phyloP scores from a whole-genome alignment of 2,797 vertebrate genomes.

The Eupleurogrammus muticus region DNA sequence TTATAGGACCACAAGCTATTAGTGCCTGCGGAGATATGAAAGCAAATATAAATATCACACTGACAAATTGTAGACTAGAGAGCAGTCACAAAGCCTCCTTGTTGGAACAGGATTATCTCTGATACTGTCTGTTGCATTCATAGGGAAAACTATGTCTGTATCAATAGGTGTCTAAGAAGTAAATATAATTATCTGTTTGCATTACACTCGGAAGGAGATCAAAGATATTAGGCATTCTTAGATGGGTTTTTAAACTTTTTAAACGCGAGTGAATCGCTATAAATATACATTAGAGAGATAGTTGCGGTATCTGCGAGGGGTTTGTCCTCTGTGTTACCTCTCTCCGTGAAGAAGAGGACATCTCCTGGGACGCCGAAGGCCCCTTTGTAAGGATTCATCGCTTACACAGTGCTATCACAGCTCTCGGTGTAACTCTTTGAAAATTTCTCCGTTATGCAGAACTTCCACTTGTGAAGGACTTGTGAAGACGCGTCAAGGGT shows the following conservation, averaged over 20 bases:
- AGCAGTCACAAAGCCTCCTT: constrained; percentile 63
- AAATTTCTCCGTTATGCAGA: constrained; percentile 71
- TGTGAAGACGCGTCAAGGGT: constrained; percentile 75
- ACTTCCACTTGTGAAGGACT: constrained; percentile 70
- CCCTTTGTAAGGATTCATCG: constrained; percentile 81
- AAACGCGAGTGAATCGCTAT: constrained; percentile 72
- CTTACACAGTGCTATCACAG: constrained; percentile 81
- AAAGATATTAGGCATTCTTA: constrained; percentile 69
- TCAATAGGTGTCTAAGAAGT: constrained; percentile 71
- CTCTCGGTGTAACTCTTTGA: constrained; percentile 78
- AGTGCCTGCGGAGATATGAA: constrained; percentile 60
- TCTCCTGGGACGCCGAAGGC: constrained; percentile 77
- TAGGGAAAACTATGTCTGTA: constrained; percentile 65
- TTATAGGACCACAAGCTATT: constrained; percentile 49
- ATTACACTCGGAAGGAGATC: constrained; percentile 70
- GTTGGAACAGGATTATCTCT: constrained; percentile 74
- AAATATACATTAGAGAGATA: constrained; percentile 77
- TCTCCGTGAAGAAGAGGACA: constrained; percentile 71
- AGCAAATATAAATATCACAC: constrained; percentile 71
- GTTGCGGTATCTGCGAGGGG: constrained; percentile 50
- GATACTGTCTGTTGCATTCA: constrained; percentile 67
- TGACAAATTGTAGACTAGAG: constrained; percentile 77
- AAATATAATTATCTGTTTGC: constrained; percentile 77
- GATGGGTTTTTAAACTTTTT: constrained; percentile 75
- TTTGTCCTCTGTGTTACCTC: constrained; percentile 81